Percentiles rank a stretch among this genome's conserved stretches.
phyloP scores from a whole-genome alignment of 2,888 invertebrate genomes.

The Scaptomyza caliginosa region DNA sequence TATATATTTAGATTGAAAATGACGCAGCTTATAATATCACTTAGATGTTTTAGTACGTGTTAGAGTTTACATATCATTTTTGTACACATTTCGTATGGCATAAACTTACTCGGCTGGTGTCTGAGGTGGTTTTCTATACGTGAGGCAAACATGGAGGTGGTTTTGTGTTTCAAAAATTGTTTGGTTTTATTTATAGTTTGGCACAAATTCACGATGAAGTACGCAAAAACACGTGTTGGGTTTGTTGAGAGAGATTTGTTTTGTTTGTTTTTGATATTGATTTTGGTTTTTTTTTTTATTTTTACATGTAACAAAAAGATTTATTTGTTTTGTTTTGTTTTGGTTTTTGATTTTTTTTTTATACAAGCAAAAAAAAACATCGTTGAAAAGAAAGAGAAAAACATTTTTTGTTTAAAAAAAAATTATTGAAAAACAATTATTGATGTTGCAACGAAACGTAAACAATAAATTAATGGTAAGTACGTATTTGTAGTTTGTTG shows the following conservation, averaged over 20 bases:
- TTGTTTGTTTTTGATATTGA: slow-evolving; percentile 39
- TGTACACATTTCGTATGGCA: slow-evolving; percentile 66
- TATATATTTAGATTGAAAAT: slow-evolving; percentile 6
- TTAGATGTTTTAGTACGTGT: slow-evolving; percentile 58
- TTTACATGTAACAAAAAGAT: slow-evolving; percentile 64
- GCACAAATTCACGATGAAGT: slow-evolving; percentile 66
- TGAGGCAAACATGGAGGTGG: slow-evolving; percentile 79
- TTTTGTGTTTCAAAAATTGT: slow-evolving; percentile 74
- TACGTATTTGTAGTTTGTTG: slow-evolving; percentile 74
- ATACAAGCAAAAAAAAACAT: slow-evolving; percentile 66
- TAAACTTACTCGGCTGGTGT: slow-evolving; percentile 84
- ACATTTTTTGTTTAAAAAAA: slow-evolving; percentile 74
- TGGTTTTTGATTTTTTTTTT: no score
- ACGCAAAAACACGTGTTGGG: slow-evolving; percentile 66
- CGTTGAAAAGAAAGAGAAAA: slow-evolving; percentile 79
- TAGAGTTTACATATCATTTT: slow-evolving; percentile 52
- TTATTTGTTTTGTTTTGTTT: slow-evolving; percentile 44
- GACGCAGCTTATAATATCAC: slow-evolving; percentile 55
- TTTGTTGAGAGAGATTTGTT: slow-evolving; percentile 54
- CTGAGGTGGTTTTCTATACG: slow-evolving; percentile 84
- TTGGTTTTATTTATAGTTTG: slow-evolving; percentile 61
- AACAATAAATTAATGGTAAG: slow-evolving; percentile 68
- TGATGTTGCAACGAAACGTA: slow-evolving; percentile 62
- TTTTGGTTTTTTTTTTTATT: slow-evolving; percentile 43
- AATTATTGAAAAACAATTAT: slow-evolving; percentile 60